phyloP scores from a whole-genome alignment of 2,113 vertebrate species.

The Protobothrops mucrosquamatus region DNA sequence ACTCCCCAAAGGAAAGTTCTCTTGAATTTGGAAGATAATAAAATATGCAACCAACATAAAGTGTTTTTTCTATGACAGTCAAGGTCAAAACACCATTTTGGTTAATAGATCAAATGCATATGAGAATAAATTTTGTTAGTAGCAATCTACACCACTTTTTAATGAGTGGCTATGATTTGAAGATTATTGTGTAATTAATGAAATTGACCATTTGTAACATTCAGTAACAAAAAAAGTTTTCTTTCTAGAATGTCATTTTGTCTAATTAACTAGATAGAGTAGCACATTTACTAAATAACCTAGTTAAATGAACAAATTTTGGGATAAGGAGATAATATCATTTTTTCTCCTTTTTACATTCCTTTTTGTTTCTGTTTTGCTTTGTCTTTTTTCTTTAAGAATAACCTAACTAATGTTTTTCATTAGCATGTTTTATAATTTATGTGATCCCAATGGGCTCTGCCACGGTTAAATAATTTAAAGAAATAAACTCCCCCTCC shows the following conservation, averaged over 20 bases:
- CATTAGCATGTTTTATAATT: slow-evolving; percentile 73
- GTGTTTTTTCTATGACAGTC: background rate
- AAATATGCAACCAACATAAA: accelerated
- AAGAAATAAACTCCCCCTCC: slow-evolving; percentile 61
- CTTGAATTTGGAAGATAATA: accelerated
- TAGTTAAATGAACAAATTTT: accelerated
- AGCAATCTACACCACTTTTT: background rate
- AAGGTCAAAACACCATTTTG: background rate
- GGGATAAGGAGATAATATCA: background rate
- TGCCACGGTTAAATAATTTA: slow-evolving; percentile 79
- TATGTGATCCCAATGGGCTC: slow-evolving; percentile 68
- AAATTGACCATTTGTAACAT: background rate
- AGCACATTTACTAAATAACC: background rate
- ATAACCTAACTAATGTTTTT: slow-evolving; percentile 75
- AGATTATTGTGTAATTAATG: slow-evolving; percentile 1
- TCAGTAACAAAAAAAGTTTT: slow-evolving; percentile 7
- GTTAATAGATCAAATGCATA: background rate
- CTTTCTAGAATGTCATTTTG: slow-evolving; percentile 20
- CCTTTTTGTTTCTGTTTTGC: slow-evolving; percentile 44
- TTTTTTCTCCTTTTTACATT: background rate
- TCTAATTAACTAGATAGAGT: slow-evolving; percentile 11
- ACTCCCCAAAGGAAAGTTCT: background rate
- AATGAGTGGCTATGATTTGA: background rate
- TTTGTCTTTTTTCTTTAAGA: slow-evolving; percentile 39
- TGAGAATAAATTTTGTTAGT: background rate